Base-by-base conservation (phyloP, 2,797 vertebrate genomes). In the Varecia variegata region DNA sequence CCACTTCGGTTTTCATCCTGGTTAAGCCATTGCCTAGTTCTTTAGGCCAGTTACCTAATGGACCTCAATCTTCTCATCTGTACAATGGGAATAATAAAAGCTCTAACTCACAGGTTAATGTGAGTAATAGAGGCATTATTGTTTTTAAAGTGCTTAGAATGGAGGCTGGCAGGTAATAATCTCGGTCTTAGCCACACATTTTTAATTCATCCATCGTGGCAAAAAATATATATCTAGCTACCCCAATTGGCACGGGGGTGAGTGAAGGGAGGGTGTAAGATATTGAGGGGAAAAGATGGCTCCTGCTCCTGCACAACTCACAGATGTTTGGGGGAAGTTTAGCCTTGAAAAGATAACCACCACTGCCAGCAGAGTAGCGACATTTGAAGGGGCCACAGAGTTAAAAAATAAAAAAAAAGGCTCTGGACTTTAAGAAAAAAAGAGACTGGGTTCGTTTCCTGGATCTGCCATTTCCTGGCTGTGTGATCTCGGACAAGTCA, bases 181-280 rank as follows among this genome's bases (percentile, higher is more conserved):
- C 15, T 68, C 27, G 1, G 82, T 52, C 27, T 62, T n/a, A 40
- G 43, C 15, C 4, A 43, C 54, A 43, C 11, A 11, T 38, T 71
- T 79, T 45, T n/a, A 32, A 74, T 23, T 38, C 23, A 45, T 11
- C 21, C 2, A 56, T 27, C 2, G 0, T 18, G 43, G 32, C 27
- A 27, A 32, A 27, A 67, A 85, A 50, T 43, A 47, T 7, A 5
- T 21, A n/a, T 40, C 21, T 18, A 62, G 23, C 8, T 9, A 4
- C 18, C 4, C 7, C 11, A 17, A 0, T 0, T 5, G 32, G 58
- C 3, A 12, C 35, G 7, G 32, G 52, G 40, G 5, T 40, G 25
- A 23, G 20, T 1, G 45, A 65, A 86, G n/a, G 30, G 5, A 76
- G 5, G 52, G 7, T 40, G 2, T 7, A 54, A 77, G 35, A 45